phyloP scores from a whole-genome alignment of 2,113 vertebrate species.

The Sphaerodactylus townsendi region DNA sequence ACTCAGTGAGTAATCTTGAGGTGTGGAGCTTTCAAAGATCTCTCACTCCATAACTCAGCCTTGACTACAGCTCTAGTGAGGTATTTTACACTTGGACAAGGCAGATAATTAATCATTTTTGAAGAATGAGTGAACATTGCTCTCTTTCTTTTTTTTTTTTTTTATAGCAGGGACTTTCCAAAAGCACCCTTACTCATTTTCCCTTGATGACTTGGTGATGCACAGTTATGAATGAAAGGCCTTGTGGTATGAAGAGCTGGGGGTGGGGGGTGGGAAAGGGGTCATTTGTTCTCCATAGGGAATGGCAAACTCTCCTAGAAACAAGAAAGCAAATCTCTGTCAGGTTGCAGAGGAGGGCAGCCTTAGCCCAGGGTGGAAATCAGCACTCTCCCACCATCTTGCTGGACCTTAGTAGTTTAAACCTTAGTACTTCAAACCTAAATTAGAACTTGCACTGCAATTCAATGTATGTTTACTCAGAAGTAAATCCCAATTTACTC shows the following conservation, averaged over 20 bases:
- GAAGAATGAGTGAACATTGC: conserved; percentile 49
- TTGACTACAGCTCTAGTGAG: conserved; percentile 31
- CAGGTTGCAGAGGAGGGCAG: neutral
- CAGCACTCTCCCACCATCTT: conserved; percentile 33
- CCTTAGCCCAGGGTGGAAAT: neutral
- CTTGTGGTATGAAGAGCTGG: neutral
- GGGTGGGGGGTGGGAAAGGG: neutral
- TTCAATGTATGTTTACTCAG: too few species aligned
- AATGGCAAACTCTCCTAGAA: neutral
- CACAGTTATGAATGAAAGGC: neutral
- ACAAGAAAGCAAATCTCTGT: conserved; percentile 4
- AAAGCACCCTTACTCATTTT: neutral
- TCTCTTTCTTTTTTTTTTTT: neutral
- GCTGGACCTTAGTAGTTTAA: neutral
- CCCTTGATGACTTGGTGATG: neutral
- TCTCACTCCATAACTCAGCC: conserved; percentile 69
- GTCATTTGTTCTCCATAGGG: neutral
- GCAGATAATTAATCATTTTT: conserved; percentile 67
- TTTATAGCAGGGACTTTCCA: conserved; percentile 44
- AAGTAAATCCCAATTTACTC: too few species aligned
- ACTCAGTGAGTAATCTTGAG: neutral
- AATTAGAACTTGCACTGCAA: neutral
- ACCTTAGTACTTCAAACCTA: too few species aligned
- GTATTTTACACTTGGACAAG: conserved; percentile 46
- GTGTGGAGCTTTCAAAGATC: conserved; percentile 8